These are phyloP conservation scores for Lindbergichthys nudifrons DNA, from an alignment of 2,797 vertebrate species.

Conservation along the genomic window DNA sequence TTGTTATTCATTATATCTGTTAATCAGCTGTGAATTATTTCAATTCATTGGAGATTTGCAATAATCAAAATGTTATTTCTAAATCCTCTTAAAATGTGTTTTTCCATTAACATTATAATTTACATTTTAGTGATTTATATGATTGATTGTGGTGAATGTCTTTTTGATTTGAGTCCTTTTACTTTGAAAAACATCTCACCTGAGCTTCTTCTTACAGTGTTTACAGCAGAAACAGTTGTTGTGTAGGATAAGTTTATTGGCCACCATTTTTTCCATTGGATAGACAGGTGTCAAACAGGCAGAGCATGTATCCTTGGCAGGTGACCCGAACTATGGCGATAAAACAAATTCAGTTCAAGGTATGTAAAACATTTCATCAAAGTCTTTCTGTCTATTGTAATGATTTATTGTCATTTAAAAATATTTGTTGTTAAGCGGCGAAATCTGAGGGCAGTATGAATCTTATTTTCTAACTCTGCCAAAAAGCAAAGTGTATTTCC, in stretches of 20 bases:
- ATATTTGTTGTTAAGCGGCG: no score
- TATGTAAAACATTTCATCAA: slow-evolving; percentile 3
- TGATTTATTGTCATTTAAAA: not conserved
- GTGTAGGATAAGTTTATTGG: slow-evolving; percentile 85
- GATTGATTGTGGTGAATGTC: not conserved
- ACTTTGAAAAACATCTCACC: slow-evolving; percentile 80
- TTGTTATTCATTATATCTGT: not conserved
- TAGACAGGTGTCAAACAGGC: slow-evolving; percentile 86
- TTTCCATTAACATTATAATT: not conserved
- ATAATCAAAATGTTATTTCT: not conserved
- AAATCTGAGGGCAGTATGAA: not conserved
- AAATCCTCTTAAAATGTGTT: not conserved
- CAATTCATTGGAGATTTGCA: not conserved
- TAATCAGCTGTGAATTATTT: slow-evolving; percentile 24
- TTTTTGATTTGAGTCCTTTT: slow-evolving; percentile 5
- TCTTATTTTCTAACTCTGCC: not conserved
- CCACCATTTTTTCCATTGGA: slow-evolving; percentile 84
- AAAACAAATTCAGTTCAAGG: slow-evolving; percentile 45
- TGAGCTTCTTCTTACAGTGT: slow-evolving; percentile 87
- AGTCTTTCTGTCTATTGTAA: not conserved
- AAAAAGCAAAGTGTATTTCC: not conserved
- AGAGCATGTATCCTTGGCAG: slow-evolving; percentile 84
- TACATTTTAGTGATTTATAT: not conserved
- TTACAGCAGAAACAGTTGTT: slow-evolving; percentile 89
- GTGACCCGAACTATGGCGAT: slow-evolving; percentile 78